Conservation (phyloP, 2,888 invertebrate genomes). For the Theretra japonica region DNA sequence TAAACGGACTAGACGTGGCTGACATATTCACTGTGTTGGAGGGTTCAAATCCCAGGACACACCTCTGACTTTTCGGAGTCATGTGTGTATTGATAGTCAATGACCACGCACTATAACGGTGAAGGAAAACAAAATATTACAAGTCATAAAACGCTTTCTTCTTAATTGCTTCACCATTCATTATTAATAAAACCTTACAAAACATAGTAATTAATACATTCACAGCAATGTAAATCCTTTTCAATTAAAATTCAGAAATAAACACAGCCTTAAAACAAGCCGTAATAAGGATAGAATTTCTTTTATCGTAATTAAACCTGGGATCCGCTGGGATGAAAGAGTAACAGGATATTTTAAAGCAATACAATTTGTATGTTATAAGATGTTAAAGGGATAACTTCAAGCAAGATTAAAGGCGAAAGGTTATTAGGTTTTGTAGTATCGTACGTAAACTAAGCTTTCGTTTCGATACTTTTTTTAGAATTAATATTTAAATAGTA, state of each 20-base stretch:
- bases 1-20: too few relatives aligned
- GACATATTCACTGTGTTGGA: too few relatives aligned
- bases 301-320: slow-evolving; percentile 19
- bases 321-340: slow-evolving; percentile 16
- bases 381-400: not conserved
- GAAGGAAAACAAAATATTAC: too few relatives aligned
- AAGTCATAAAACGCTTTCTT: too few relatives aligned
- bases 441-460: not conserved
- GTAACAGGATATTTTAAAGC: slow-evolving; percentile 20
- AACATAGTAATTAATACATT: not conserved
- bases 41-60: too few relatives aligned
- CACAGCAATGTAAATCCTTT: not conserved
- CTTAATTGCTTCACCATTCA: too few relatives aligned
- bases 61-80: too few relatives aligned
- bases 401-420: not conserved
- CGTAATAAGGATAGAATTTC: slow-evolving; percentile 22
- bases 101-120: too few relatives aligned
- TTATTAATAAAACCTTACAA: not conserved
- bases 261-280: slow-evolving; percentile 7
- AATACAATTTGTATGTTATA: not conserved
- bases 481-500: too few relatives aligned
- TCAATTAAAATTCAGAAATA: slow-evolving; percentile 3
- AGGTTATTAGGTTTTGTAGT: not conserved
- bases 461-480: too few relatives aligned
- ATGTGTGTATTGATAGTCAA: too few relatives aligned